Evolutionary conservation across 2,888 invertebrate genomes (phyloP), one percentile per base, ranked within the genome.

Genomic region (Clusia tigrina): DNA sequence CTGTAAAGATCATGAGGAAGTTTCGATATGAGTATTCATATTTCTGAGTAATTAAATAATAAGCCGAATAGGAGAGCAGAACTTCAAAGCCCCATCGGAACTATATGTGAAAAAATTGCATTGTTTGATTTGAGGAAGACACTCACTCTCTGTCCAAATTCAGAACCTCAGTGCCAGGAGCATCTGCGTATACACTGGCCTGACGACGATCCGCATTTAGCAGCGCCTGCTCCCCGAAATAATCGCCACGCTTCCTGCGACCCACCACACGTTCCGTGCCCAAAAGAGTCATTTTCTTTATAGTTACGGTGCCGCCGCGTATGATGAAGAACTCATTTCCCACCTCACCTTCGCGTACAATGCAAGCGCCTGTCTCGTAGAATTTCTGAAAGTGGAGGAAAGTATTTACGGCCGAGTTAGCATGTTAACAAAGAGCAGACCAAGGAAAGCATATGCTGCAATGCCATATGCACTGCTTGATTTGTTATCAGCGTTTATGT

Each of bases 291-390:
- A 86, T 85, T 77, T 91, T 91, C 12, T 90, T 90, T 56, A 93
- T 89, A 54, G 88, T 87, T 5, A 94, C 94, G 17, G 88, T 89
- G 18, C 94, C 94, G 5, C 92, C 92, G 68, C 93, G 90, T 74
- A 96, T 94, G 63, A 96, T 94, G 78, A 92, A 96, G 85, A 96
- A 96, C 72, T 93, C 94, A 79, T 95, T 93, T 2, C 95, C 95
- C 26, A 88, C 87, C 71, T 94, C 94, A 0, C 95, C 95, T 83
- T 96, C 94, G 0, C 90, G 86, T 12, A 96, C 90, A 63, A 96
- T 94, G 65, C 89, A 88, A 0, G 90, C 89, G 1, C 91, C 92
- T 2, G 91, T 88, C 25, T 89, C 88, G 82, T 92, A 95, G 80
- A 93, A 93, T 83, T 94, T 93, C 89, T 92, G 69, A 12, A 69